A percentile compares a stretch with the other conserved stretches of the same genome.
Evolutionary conservation across 2,797 vertebrate genomes (phyloP).

Genomic region (Sebastes alutus): DNA sequence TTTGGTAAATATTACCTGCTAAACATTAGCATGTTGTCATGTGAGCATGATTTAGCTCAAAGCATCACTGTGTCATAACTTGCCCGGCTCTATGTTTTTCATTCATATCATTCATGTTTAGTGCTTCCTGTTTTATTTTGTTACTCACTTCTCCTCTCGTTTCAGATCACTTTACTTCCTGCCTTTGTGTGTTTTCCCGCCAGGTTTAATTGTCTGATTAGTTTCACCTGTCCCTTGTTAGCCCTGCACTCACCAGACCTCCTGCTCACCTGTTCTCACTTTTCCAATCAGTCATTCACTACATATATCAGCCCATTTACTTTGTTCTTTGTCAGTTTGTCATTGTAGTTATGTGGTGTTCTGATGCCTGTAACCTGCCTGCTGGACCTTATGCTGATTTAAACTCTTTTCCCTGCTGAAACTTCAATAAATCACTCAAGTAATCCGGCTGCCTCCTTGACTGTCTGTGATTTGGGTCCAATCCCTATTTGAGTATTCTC

Average conservation of each 20-base stretch:
- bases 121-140: not conserved
- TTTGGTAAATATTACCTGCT: not conserved
- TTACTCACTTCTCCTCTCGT: not conserved
- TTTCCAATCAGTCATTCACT: not conserved
- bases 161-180: not conserved
- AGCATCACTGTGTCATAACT: not conserved
- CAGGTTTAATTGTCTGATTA: fast-evolving
- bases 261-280: not conserved
- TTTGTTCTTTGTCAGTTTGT: not conserved
- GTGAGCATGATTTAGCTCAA: not conserved
- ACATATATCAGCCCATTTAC: not conserved
- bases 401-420: not conserved
- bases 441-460: too few species aligned
- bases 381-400: too few species aligned
- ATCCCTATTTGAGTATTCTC: too few species aligned
- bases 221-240: not conserved
- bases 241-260: not conserved
- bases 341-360: not conserved
- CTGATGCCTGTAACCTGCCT: not conserved
- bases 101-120: not conserved
- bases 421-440: too few species aligned
- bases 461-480: too few species aligned
- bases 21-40: not conserved
- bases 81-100: not conserved
- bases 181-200: not conserved